Percentiles rank a stretch among this genome's conserved stretches.
Evolutionary conservation across 2,888 invertebrate species (phyloP).

Genomic region (Neoitamus cyanurus): DNA sequence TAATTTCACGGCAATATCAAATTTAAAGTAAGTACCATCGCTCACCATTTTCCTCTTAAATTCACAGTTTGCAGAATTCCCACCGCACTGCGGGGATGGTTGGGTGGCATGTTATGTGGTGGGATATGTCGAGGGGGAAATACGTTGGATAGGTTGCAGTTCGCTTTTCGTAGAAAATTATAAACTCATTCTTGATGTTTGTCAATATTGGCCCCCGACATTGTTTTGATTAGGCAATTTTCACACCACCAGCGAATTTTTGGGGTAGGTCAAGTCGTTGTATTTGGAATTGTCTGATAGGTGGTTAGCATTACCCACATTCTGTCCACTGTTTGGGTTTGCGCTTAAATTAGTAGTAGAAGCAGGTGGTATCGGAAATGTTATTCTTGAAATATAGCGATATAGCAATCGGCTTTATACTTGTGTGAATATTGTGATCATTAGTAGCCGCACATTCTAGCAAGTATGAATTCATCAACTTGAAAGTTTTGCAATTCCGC

Average conservation of each 20-base stretch:
- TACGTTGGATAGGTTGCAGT: too few species aligned
- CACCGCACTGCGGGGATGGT: not conserved
- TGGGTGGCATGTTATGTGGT: not conserved
- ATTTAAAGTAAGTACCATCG: constrained; percentile 20
- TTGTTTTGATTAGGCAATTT: not conserved
- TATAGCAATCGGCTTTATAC: too few species aligned
- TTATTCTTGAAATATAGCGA: too few species aligned
- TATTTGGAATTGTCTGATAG: not conserved
- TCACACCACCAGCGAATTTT: not conserved
- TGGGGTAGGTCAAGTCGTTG: not conserved
- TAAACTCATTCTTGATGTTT: too few species aligned
- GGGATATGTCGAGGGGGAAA: not conserved
- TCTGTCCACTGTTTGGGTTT: too few species aligned
- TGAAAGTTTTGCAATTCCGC: too few species aligned
- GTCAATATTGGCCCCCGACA: not conserved
- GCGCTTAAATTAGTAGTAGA: too few species aligned
- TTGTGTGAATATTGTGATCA: too few species aligned
- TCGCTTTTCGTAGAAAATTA: not conserved
- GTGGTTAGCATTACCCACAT: too few species aligned
- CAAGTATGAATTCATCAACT: too few species aligned
- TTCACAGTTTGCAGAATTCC: not conserved
- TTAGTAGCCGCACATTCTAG: too few species aligned
- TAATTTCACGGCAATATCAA: constrained; percentile 28
- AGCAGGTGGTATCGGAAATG: too few species aligned
- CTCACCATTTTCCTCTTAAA: not conserved